Evolutionary conservation across 1,140 invertebrate species (phyloP), one percentile per base, ranked within the genome.

Genomic region (Cryptotermes secundus): DNA sequence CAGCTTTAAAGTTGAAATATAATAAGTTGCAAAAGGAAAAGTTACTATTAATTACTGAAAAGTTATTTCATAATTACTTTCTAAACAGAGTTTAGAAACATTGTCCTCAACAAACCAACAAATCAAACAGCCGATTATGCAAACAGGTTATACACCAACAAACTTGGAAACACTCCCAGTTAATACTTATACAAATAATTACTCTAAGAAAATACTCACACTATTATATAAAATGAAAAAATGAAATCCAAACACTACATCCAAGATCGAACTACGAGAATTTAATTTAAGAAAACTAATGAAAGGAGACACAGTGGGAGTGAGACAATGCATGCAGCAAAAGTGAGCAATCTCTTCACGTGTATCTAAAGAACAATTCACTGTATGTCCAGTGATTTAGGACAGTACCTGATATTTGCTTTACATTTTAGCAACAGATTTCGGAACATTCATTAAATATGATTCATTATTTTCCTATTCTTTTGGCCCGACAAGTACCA

Each of bases 241-340:
- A 72, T 72, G 59, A 72, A 72, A 72, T 72, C 59, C 59, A 72
- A 72, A 72, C 26, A 72, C 59, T 72, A 72, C 59, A 72, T 72
- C 26, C 59, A 31, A 72, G 59, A 72, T 72, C 26, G 59, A 72
- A 72, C 59, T 72, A 72, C 59, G 59, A 72, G 59, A 72, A 31
- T 72, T 72, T 72, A 72, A 72, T 72, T 72, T 72, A 72, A 72
- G 59, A n/a, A 72, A 72, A 49, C 3, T 49, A 19, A 26, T n/a
- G 31, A 59, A 31, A 31, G n/a, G 59, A 72, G 59, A 72, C 59
- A 72, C 59, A 72, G 6, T 31, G 59, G 59, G 59, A 72, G 59
- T 72, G n/a, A 0, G 53, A 59, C 53, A 59, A 59, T 6, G 0
- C 26, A 31, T 72, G 19, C 26, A 31, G 14, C 4, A 72, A 72